A percentile compares a stretch with the other conserved stretches of the same genome.
Evolutionary conservation across 2,113 vertebrate genomes (phyloP).

Genomic region (Gallinago paraguaiae): DNA sequence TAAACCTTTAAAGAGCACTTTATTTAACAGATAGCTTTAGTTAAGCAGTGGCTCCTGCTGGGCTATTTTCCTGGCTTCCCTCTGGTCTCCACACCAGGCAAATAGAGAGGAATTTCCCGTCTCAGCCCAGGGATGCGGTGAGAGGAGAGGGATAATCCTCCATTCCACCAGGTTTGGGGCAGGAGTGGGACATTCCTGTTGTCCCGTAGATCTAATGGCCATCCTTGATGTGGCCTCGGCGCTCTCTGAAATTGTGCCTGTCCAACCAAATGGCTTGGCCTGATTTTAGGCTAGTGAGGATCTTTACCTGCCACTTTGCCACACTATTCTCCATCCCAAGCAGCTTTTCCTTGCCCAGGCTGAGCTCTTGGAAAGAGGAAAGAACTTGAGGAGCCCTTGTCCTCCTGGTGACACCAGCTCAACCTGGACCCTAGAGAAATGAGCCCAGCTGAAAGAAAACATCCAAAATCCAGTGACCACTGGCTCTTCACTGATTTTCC

Average conservation of each 20-base stretch:
- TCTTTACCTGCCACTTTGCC: background rate
- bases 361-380: background rate
- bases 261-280: background rate
- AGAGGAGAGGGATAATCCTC: background rate
- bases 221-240: rapidly evolving
- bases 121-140: rapidly evolving
- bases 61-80: slow-evolving; percentile 38
- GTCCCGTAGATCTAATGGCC: background rate
- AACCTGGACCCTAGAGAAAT: background rate
- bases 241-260: background rate
- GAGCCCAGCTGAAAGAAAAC: background rate
- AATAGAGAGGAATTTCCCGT: background rate
- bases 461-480: background rate
- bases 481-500: background rate
- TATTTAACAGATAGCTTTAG: slow-evolving; percentile 35
- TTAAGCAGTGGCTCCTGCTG: slow-evolving; percentile 46
- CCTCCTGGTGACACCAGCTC: background rate
- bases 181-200: rapidly evolving
- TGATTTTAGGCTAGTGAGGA: background rate
- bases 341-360: background rate
- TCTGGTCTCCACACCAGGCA: background rate
- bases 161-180: background rate
- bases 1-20: slow-evolving; percentile 56
- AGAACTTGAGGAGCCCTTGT: background rate
- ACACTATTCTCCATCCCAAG: background rate